phyloP scores from a whole-genome alignment of 35 echinoderm and acorn worm genomes.

The Apostichopus japonicus region DNA sequence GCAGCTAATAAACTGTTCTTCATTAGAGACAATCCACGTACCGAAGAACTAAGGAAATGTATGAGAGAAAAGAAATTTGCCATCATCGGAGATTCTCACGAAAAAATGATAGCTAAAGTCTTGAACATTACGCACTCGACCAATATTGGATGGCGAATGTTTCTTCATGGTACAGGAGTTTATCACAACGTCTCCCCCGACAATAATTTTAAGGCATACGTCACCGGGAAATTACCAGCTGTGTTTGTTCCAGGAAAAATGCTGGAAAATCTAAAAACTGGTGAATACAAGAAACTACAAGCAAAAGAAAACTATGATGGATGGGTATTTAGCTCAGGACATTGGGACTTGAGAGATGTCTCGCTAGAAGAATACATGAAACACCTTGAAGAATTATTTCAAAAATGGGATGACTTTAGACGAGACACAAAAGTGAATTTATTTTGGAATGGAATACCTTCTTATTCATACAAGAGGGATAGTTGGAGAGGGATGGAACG shows the following conservation, averaged over 20 bases:
- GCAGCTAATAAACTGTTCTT: background rate
- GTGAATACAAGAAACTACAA: slow-evolving; percentile 1
- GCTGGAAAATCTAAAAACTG: background rate
- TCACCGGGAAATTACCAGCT: background rate
- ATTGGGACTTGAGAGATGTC: slow-evolving; percentile 36
- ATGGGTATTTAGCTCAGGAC: slow-evolving; percentile 24
- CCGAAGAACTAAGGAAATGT: slow-evolving; percentile 4
- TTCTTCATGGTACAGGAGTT: background rate
- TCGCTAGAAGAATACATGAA: background rate
- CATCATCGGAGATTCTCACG: slow-evolving; percentile 25
- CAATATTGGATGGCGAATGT: background rate
- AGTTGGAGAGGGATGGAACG: background rate
- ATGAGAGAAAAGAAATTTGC: slow-evolving; percentile 8
- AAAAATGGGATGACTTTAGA: background rate
- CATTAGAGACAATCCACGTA: background rate
- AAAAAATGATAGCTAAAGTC: background rate
- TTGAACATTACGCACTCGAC: background rate
- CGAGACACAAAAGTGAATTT: background rate
- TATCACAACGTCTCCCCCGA: slow-evolving; percentile 29
- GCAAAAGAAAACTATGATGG: slow-evolving; percentile 1
- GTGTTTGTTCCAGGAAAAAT: background rate
- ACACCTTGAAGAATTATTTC: slow-evolving; percentile 18
- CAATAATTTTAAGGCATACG: background rate
- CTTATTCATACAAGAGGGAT: slow-evolving; percentile 1
- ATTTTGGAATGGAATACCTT: slow-evolving; percentile 19